Conservation (phyloP, 2,113 vertebrate species). For the Gasterosteus aculeatus region DNA sequence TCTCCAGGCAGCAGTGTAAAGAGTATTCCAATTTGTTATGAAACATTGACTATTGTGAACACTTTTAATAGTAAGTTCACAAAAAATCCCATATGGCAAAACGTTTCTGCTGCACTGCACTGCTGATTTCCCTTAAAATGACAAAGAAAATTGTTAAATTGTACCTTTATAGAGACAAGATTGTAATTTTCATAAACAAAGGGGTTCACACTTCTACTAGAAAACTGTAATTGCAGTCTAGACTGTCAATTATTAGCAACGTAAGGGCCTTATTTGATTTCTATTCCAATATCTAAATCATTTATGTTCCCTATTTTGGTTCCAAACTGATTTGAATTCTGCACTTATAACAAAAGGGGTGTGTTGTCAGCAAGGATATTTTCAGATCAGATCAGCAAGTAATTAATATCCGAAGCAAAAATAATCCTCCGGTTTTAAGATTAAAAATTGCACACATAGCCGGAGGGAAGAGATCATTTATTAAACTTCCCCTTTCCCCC, state of each 20-base stretch:
- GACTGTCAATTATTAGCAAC: neutral
- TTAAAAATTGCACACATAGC: neutral
- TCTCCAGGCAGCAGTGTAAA: too few species aligned
- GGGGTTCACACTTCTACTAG: neutral
- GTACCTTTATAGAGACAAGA: too few species aligned
- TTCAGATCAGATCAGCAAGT: constrained; percentile 4
- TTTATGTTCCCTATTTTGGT: neutral
- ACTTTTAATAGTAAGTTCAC: too few species aligned
- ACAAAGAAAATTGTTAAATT: too few species aligned
- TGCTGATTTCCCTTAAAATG: too few species aligned
- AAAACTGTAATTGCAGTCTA: neutral
- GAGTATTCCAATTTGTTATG: too few species aligned
- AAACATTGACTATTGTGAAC: too few species aligned
- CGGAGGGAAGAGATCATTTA: constrained; percentile 13
- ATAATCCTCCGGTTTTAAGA: constrained; percentile 11
- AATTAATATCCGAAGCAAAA: constrained; percentile 26
- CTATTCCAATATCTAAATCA: constrained; percentile 9
- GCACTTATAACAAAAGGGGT: neutral
- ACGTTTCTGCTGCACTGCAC: too few species aligned
- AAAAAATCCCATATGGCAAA: too few species aligned
- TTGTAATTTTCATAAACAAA: too few species aligned
- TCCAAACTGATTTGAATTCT: constrained; percentile 12
- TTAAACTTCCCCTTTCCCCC: constrained; percentile 15
- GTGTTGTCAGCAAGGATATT: neutral
- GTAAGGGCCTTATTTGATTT: neutral